Conservation (phyloP, 2,888 invertebrate genomes). For the Morpho deidamia region DNA sequence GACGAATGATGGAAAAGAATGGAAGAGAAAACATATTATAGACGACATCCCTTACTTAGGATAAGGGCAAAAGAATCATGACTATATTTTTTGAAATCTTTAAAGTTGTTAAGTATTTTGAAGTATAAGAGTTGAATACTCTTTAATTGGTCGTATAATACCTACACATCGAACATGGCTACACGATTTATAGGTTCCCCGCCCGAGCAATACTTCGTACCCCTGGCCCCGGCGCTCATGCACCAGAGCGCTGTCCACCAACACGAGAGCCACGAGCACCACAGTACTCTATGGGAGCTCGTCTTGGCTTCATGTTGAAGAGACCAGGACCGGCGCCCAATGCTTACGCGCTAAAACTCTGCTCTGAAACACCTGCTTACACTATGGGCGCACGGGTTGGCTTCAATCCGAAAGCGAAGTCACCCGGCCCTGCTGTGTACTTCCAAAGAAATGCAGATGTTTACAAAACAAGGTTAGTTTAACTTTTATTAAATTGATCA, state of each 20-base stretch:
- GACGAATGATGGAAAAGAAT: too few relatives aligned
- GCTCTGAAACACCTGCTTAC: slow-evolving; percentile 68
- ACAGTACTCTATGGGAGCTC: slow-evolving; percentile 74
- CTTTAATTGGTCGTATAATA: too few relatives aligned
- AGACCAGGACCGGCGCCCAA: slow-evolving; percentile 79
- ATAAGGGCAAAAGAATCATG: too few relatives aligned
- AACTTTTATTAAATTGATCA: too few relatives aligned
- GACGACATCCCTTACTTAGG: too few relatives aligned
- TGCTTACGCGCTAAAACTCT: slow-evolving; percentile 67
- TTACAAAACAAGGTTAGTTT: slow-evolving; percentile 48
- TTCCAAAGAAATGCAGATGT: slow-evolving; percentile 59
- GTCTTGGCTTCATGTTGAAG: slow-evolving; percentile 61
- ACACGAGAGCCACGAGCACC: slow-evolving; percentile 76
- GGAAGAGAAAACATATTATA: too few relatives aligned
- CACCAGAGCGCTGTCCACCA: slow-evolving; percentile 76
- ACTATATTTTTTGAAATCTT: too few relatives aligned
- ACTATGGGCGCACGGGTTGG: slow-evolving; percentile 62
- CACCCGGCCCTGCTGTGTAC: slow-evolving; percentile 77
- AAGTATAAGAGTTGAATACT: too few relatives aligned
- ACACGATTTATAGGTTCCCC: slow-evolving; percentile 44
- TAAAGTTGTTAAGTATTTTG: too few relatives aligned
- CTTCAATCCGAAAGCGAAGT: slow-evolving; percentile 41
- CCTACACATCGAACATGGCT: too few relatives aligned
- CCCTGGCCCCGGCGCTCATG: slow-evolving; percentile 83
- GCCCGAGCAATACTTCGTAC: slow-evolving; percentile 42